Base-by-base conservation (phyloP, 2,113 vertebrate genomes). In the Chauna torquata region DNA sequence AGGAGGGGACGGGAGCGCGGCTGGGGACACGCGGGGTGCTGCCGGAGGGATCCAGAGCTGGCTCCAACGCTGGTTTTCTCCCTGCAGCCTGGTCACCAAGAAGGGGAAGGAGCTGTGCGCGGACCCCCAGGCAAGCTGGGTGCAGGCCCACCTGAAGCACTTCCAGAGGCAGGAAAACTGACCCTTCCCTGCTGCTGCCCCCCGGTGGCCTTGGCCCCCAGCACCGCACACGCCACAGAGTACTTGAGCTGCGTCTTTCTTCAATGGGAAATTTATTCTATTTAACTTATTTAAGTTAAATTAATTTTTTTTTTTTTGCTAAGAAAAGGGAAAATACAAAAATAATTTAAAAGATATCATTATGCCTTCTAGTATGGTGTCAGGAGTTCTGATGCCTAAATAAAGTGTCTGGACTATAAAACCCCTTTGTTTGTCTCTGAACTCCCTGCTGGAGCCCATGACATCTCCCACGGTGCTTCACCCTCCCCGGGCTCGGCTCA, bases 241-340 rank as follows among this genome's bases (percentile, higher is more conserved):
- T 16, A 19, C 66, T 7, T 34, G 13, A 40, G 20, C 55, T 23
- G 6, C 55, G 44, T 18, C 55, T n/a, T 16, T 36, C 69, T 45
- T 47, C 69, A 2, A 20, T 0, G 0, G 11, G 4, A 38, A n/a
- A 34, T 16, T 34, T 66, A 66, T 90, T 93, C 78, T 93, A 94
- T 94, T 93, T 92, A 93, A 92, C 55, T 93, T 96, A 96, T 93
- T 96, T 87, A 92, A 85, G 59, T 82, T 55, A 85, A 95, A 82
- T 7, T 71, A 75, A 90, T 50, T 50, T 92, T 71, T 80, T 57
- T 66, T 42, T 81, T 92, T 81, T 34, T 52, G 24, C 30, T 77
- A 91, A 81, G 12, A 59, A 86, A 90, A 59, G 11, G 9, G 11
- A 42, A 78, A 72, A 59, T 54, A 58, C 6, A 72, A 66, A 66